Base-by-base conservation (phyloP, 2,113 vertebrate species). In the Peucedramus taeniatus region DNA sequence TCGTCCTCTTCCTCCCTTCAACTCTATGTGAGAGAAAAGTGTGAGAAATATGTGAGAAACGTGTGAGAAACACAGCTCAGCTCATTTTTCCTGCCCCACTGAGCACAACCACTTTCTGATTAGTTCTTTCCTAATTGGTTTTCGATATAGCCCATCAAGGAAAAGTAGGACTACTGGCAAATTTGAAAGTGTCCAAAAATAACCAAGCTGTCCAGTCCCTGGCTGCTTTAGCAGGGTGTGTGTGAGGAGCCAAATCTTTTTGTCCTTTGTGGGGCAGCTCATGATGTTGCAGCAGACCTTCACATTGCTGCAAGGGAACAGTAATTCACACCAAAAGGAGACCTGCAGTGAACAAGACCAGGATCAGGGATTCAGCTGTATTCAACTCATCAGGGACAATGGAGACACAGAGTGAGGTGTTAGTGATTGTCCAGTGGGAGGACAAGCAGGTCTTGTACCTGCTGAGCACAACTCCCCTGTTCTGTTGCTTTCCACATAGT, bases 41-140 rank as follows among this genome's bases (percentile, higher is more conserved):
- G 20, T 56, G 54, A 56, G 54, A 56, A 56, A n/a, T 31, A 56
- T 56, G 54, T 57, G 56, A 33, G 24, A 19, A 3, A 23, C 35
- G 33, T 44, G 57, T 50, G 57, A 68, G 92, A 71, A 53, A 50
- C 1, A 8, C 28, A 28, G 76, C 77, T 94, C 31, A 21, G 76
- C 80, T 93, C 40, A 70, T 86, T 90, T 92, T 75, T 86, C 51
- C 85, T 90, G 80, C 76, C 88, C 92, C 71, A 77, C 71, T 93
- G 89, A 88, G 85, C 83, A 35, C 76, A 80, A 65, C 70, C 4
- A 4, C 64, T 80, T 93, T 77, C 90, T 90, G 77, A 92, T 90
- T 82, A 95, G 49, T 60, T 94, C 84, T 84, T 94, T 39, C 63
- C 40, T 89, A 93, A 90, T 89, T 93, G 83, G 47, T 90, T 95